Conservation (phyloP, 1,140 invertebrate species). For the Lepidurus arcticus region DNA sequence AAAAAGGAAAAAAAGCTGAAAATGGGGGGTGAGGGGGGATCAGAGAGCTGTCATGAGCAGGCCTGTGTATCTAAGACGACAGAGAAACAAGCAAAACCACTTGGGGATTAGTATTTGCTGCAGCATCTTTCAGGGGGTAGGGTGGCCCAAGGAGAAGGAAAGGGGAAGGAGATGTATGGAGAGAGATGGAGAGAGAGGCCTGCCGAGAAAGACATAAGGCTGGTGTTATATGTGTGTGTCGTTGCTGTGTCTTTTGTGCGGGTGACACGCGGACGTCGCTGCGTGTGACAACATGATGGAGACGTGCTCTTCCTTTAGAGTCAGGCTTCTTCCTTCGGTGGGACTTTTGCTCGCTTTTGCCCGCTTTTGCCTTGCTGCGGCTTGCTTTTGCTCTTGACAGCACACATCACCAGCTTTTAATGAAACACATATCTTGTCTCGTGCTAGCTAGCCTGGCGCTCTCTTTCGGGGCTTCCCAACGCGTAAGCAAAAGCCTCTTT, state of each 20-base stretch:
- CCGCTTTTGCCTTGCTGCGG: too few relatives aligned
- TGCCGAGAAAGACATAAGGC: not conserved
- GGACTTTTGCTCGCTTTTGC: not conserved
- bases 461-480: too few relatives aligned
- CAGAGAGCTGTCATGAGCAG: not conserved
- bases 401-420: conserved; percentile 14
- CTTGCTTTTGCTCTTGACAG: not conserved
- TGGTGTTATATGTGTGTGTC: not conserved
- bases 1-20: not conserved
- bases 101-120: conserved; percentile 13
- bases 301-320: not conserved
- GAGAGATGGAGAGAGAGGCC: not conserved
- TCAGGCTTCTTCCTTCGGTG: not conserved
- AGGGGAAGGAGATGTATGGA: not conserved
- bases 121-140: not conserved
- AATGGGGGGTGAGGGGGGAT: not conserved
- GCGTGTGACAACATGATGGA: conserved; percentile 21
- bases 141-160: not conserved
- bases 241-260: conserved; percentile 15
- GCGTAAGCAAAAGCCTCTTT: too few relatives aligned
- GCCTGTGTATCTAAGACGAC: not conserved
- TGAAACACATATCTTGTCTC: conserved; percentile 22
- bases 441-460: not conserved
- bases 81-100: conserved; percentile 16
- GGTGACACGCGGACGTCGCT: conserved; percentile 12